These are phyloP conservation scores for Creontiades dilutus DNA, from an alignment of 2,888 invertebrate genomes.

Conservation along the genomic window DNA sequence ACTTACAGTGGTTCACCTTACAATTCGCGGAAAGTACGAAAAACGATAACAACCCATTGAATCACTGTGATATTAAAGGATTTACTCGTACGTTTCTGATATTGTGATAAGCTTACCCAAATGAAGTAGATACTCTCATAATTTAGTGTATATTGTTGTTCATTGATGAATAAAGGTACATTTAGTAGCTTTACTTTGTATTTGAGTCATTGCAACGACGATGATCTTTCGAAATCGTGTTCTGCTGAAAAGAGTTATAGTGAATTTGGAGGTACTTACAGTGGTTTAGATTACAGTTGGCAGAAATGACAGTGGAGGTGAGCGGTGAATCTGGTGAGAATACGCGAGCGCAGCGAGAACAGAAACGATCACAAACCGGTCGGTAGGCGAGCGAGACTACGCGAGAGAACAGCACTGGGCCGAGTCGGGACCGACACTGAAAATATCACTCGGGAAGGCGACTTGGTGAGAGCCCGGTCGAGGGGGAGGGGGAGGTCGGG, in stretches of 20 bases:
- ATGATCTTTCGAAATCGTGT: too few relatives aligned
- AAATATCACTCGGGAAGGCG: background rate
- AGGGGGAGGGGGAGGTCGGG: background rate
- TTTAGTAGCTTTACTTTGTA: too few relatives aligned
- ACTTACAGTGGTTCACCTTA: too few relatives aligned
- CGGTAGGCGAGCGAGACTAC: background rate
- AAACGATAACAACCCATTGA: too few relatives aligned
- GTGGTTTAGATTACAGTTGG: background rate
- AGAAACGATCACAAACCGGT: slow-evolving; percentile 5
- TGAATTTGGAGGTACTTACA: background rate
- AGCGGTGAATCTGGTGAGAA: background rate
- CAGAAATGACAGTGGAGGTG: background rate
- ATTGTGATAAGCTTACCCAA: too few relatives aligned
- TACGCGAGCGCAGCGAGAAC: background rate
- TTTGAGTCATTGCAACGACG: too few relatives aligned
- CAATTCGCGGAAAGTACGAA: too few relatives aligned
- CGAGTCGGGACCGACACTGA: slow-evolving; percentile 17
- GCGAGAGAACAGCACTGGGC: background rate
- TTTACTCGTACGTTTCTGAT: too few relatives aligned
- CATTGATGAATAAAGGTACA: too few relatives aligned
- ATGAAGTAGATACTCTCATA: too few relatives aligned
- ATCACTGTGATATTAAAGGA: too few relatives aligned
- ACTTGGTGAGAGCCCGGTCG: background rate
- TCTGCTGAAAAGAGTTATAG: background rate
- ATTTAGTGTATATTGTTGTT: too few relatives aligned